Conservation (phyloP, 2,888 invertebrate species). For the Sclerodermus sp. region DNA sequence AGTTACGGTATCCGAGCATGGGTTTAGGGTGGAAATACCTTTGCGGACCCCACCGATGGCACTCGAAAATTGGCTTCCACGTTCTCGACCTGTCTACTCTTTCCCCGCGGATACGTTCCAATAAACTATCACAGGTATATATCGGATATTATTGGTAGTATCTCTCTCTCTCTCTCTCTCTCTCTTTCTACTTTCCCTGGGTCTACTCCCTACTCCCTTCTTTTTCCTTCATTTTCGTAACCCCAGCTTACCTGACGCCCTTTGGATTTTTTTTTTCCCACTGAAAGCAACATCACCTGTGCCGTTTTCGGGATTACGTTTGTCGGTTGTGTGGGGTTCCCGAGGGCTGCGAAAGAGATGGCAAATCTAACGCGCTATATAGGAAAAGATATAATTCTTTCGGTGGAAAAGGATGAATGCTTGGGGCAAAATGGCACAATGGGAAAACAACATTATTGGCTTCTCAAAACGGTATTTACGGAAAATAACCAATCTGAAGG, state of each 20-base stretch:
- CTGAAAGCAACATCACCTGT: constrained; percentile 50
- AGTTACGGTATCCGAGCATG: too few relatives aligned
- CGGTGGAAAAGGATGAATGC: constrained; percentile 9
- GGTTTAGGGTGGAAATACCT: too few relatives aligned
- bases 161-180: constrained; percentile 16
- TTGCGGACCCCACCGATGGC: constrained; percentile 20
- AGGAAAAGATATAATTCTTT: constrained; percentile 14
- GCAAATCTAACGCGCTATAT: constrained; percentile 9
- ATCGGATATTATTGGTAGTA: neutral
- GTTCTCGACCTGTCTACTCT: constrained; percentile 33
- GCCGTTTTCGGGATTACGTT: constrained; percentile 53
- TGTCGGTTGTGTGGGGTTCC: constrained; percentile 31
- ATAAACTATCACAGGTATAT: neutral
- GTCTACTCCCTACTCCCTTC: neutral
- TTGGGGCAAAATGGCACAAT: constrained; percentile 40
- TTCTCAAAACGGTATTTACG: constrained; percentile 58
- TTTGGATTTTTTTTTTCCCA: constrained; percentile 33
- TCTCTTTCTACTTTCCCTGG: neutral
- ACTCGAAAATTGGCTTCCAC: constrained; percentile 45
- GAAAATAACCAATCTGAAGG: constrained; percentile 57
- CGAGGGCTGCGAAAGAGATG: neutral
- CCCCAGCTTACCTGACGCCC: constrained; percentile 16
- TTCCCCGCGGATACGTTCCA: constrained; percentile 2
- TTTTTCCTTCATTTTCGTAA: constrained; percentile 5
- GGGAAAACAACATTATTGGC: constrained; percentile 57